Base-by-base conservation (phyloP, 2,797 vertebrate species). In the Myiotriccus ornatus region DNA sequence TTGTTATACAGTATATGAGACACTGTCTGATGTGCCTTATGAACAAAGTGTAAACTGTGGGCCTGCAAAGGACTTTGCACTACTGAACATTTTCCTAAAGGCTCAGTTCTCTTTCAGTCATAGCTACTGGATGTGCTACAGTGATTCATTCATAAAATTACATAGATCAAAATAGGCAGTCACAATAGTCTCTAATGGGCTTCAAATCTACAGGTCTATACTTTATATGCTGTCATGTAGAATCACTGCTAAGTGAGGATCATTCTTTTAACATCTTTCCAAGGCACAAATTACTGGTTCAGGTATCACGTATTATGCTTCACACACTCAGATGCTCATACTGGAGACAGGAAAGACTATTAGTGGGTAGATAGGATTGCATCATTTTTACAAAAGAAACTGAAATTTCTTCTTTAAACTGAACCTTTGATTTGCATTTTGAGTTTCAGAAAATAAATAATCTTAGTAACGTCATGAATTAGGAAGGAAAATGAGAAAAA, bases 181-280 rank as follows among this genome's bases (percentile, higher is more conserved):
- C 47, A 76, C 69, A 88, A 28, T 8, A 32, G 17, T 53, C 44
- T 84, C 73, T 57, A 21, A 49, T 7, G 21, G n/a, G 41, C 89
- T 84, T 39, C 69, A 85, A 59, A 92, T 81, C 68, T 71, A 67
- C 41, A 70, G 30, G 37, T 83, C 73, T 84, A 10, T 47, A 30
- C 44, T 91, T 82, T 11, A 41, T 57, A 30, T 22, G 47, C 30
- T 73, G 25, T 62, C 64, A 77, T 11, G 12, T 14, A 85, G 75
- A 57, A 77, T 64, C 81, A 74, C 41, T 39, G 15, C 63, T 59
- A 82, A 68, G 52, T 64, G 57, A 85, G 74, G 43, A 83, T 78
- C 22, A 21, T 78, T 79, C 73, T 88, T 93, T 79, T n/a, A 95
- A 73, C 32, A 53, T 19, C 49, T 95, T 96, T 94, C 70, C 91